Evolutionary conservation across 2,888 invertebrate species (phyloP).

Genomic region (Anorthoa munda): DNA sequence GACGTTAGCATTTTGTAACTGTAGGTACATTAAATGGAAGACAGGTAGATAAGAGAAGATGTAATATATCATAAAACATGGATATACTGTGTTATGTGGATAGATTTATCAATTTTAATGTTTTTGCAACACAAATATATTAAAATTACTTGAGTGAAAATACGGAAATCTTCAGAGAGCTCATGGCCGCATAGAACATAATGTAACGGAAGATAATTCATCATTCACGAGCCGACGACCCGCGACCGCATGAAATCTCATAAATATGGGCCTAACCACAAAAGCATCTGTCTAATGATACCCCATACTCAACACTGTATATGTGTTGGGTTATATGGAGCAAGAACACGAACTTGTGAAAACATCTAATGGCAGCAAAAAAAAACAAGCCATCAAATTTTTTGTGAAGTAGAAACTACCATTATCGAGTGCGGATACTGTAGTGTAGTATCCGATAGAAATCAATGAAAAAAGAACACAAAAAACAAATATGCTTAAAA

Average conservation of each 20-base stretch:
- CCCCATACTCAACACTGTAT: slow-evolving; percentile 18
- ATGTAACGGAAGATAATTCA: slow-evolving; percentile 49
- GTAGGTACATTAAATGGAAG: too few relatives aligned
- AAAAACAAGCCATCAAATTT: neutral
- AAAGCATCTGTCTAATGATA: slow-evolving; percentile 42
- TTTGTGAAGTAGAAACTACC: neutral
- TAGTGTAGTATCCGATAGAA: neutral
- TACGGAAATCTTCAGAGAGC: slow-evolving; percentile 22
- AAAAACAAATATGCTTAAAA: slow-evolving; percentile 24
- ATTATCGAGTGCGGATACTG: neutral
- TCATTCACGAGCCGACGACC: slow-evolving; percentile 45
- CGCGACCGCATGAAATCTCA: slow-evolving; percentile 48
- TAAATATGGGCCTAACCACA: slow-evolving; percentile 49
- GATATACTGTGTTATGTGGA: too few relatives aligned
- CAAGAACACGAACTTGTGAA: neutral
- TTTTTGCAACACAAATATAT: neutral
- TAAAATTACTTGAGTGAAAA: neutral
- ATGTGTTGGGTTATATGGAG: slow-evolving; percentile 7
- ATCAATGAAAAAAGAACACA: neutral
- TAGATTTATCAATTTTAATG: neutral
- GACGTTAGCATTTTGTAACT: neutral
- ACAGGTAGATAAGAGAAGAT: too few relatives aligned
- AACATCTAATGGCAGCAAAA: neutral
- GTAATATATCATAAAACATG: too few relatives aligned
- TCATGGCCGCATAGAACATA: slow-evolving; percentile 30